Conservation (phyloP, 1,140 invertebrate genomes). For the Procambarus virginalis region DNA sequence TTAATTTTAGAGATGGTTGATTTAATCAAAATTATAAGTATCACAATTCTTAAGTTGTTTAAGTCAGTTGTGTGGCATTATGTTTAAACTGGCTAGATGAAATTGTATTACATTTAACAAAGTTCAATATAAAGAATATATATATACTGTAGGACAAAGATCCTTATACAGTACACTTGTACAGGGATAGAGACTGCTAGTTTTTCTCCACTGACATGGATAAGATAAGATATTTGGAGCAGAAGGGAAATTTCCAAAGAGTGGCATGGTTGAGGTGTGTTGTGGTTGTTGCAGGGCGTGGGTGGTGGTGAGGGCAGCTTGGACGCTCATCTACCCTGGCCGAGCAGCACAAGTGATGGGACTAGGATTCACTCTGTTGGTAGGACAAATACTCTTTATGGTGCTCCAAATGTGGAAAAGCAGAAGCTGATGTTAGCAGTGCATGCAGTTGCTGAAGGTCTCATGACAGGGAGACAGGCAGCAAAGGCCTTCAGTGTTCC, state of each 20-base stretch:
- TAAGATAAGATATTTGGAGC: too few species aligned
- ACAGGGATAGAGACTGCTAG: too few species aligned
- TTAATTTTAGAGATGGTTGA: too few species aligned
- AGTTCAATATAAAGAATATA: too few species aligned
- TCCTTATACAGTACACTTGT: too few species aligned
- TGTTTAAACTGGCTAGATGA: too few species aligned
- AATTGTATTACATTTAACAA: too few species aligned
- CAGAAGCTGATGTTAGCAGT: conserved; percentile 13
- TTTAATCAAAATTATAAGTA: too few species aligned
- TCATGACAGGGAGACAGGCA: conserved; percentile 24
- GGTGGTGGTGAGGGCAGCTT: conserved; percentile 1
- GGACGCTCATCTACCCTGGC: not conserved
- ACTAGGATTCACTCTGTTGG: conserved; percentile 4
- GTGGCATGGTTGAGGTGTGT: conserved; percentile 24
- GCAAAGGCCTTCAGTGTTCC: conserved; percentile 28
- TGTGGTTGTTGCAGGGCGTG: conserved; percentile 41
- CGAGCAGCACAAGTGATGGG: conserved; percentile 1
- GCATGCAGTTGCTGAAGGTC: conserved; percentile 22
- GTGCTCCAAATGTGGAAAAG: conserved; percentile 21
- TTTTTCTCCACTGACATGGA: too few species aligned
- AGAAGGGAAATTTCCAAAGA: not conserved
- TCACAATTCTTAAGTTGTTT: too few species aligned
- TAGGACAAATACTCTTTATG: not conserved
- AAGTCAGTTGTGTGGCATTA: too few species aligned
- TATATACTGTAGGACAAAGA: too few species aligned